Evolutionary conservation across 2,797 vertebrate genomes (phyloP), one percentile per base, ranked within the genome.

Genomic region (Menidia menidia): DNA sequence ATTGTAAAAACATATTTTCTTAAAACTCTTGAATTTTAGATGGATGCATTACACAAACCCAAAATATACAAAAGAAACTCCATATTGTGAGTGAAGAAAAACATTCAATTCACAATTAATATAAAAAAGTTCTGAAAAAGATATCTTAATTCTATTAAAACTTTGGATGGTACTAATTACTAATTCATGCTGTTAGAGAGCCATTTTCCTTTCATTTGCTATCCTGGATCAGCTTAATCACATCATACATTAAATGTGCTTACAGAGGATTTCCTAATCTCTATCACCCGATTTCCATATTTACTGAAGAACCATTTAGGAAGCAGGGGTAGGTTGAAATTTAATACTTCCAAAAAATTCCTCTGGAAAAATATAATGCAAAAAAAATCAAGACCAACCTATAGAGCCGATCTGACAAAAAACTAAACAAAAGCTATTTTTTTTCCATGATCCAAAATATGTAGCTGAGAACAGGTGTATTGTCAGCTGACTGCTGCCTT

Each of bases 391-490:
- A 14, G 12, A 30, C 30, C 30, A 52, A 12, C 25, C 15, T 13
- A 31, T 12, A 51, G 11, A 51, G 48, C 48, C 25, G 19, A 50
- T 9, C 6, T 19, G n/a, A 2, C 18, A 19, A 4, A 25, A 50
- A 6, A 19, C 18, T 50, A 19, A 5, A 39, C 35, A 11, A 47
- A 47, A 47, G 16, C 16, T 6, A 44, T 50, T 16, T 53, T 33
- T 53, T 25, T 53, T 14, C 12, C 7, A 9, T 14, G 7, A 43
- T 39, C 32, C 30, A 15, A 31, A 62, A 47, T 45, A 16, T 57
- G 25, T 42, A 14, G 3, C 50, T 52, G 3, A 52, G 44, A 58
- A 41, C 55, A 39, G 50, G 19, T 48, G 25, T 59, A 71, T 31
- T 3, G 35, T 11, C 41, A 2, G 7, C 39, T 19, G 33, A 42